A percentile compares a stretch with the other conserved stretches of the same genome.
Evolutionary conservation across 2,888 invertebrate species (phyloP).

Genomic region (Netelia inedita): DNA sequence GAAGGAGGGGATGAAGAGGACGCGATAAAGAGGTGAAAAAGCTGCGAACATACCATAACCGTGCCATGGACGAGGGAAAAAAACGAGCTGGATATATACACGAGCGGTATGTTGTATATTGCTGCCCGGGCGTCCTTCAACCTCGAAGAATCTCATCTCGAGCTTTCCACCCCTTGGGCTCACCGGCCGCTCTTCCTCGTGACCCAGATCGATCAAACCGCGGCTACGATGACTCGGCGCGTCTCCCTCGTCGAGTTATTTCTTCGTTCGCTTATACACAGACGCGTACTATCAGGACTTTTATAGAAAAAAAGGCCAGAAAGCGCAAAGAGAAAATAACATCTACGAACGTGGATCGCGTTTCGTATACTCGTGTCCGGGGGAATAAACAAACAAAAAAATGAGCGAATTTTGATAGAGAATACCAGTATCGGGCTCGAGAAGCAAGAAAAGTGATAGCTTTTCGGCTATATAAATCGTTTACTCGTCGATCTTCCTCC

Average conservation of each 20-base stretch:
- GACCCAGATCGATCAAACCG: slow-evolving; percentile 33
- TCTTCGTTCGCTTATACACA: not conserved
- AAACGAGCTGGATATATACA: slow-evolving; percentile 1
- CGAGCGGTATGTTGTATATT: not conserved
- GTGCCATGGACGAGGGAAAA: slow-evolving; percentile 3
- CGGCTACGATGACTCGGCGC: slow-evolving; percentile 2
- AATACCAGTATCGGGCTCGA: not conserved
- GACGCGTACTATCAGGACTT: not conserved
- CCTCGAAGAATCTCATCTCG: slow-evolving; percentile 13
- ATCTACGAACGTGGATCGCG: not conserved
- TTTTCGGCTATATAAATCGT: slow-evolving; percentile 32
- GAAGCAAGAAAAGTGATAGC: not conserved
- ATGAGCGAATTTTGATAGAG: slow-evolving; percentile 5
- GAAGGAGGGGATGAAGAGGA: not conserved
- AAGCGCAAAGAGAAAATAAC: no score
- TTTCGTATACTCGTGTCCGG: no score
- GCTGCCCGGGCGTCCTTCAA: slow-evolving; percentile 17
- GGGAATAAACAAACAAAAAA: slow-evolving; percentile 1
- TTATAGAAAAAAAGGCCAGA: no score
- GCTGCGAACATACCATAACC: slow-evolving; percentile 25
- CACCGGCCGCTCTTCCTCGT: slow-evolving; percentile 14
- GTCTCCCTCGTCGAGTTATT: slow-evolving; percentile 5
- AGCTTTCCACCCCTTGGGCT: slow-evolving; percentile 4
- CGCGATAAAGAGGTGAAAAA: slow-evolving; percentile 27
- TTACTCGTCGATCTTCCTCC: slow-evolving; percentile 19